These are phyloP conservation scores for Coccyzus lansbergi DNA, from an alignment of 2,797 vertebrate genomes.

Conservation along the genomic window DNA sequence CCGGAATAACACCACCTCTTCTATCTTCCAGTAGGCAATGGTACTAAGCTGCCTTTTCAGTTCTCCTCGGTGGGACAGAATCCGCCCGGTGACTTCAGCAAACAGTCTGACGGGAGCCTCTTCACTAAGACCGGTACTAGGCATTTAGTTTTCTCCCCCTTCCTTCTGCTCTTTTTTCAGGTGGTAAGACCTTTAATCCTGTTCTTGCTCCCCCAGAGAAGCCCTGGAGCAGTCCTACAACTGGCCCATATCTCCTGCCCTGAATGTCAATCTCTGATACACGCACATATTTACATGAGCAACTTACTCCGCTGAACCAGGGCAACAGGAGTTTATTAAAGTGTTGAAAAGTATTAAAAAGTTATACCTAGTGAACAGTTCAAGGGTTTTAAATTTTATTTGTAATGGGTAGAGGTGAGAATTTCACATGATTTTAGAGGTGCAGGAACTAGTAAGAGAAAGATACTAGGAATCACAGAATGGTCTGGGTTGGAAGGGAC, in stretches of 20 bases:
- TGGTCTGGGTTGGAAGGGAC: too few species aligned
- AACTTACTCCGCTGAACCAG: neutral
- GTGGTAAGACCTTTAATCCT: neutral
- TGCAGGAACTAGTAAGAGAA: neutral
- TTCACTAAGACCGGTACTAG: constrained; percentile 78
- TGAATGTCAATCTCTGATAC: neutral
- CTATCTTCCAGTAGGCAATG: constrained; percentile 79
- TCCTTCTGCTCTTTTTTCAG: neutral
- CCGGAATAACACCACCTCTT: constrained; percentile 56
- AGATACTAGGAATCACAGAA: neutral
- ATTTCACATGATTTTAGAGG: neutral
- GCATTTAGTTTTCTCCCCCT: neutral
- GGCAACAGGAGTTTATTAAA: neutral
- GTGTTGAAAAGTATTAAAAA: neutral
- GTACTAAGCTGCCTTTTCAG: constrained; percentile 78
- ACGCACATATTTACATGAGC: neutral
- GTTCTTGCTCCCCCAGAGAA: neutral
- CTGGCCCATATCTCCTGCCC: neutral
- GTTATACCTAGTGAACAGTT: neutral
- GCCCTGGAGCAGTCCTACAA: neutral
- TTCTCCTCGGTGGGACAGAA: constrained; percentile 80
- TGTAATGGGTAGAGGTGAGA: neutral
- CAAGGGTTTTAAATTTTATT: neutral
- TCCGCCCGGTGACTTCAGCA: constrained; percentile 79
- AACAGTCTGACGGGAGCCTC: constrained; percentile 77